These are phyloP conservation scores for Anarsia innoxiella DNA, from an alignment of 2,888 invertebrate genomes.

Conservation along the genomic window DNA sequence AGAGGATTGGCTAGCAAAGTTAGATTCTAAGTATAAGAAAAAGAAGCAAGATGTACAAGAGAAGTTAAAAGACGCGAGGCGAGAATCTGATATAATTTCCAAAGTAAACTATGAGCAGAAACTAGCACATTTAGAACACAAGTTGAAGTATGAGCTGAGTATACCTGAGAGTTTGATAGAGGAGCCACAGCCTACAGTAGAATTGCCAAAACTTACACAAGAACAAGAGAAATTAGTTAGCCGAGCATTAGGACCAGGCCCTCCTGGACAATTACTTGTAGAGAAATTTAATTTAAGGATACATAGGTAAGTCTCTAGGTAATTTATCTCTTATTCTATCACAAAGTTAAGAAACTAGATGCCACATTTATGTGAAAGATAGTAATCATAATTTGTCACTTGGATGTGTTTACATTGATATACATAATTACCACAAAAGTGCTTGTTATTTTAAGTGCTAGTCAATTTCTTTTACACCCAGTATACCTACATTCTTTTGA, in stretches of 20 bases:
- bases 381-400: too few relatives aligned
- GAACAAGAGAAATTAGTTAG: slow-evolving; percentile 78
- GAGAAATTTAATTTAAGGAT: slow-evolving; percentile 69
- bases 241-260: slow-evolving; percentile 73
- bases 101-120: slow-evolving; percentile 64
- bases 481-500: too few relatives aligned
- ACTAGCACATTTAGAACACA: slow-evolving; percentile 55
- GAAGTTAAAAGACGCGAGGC: slow-evolving; percentile 58
- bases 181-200: slow-evolving; percentile 56
- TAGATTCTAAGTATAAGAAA: slow-evolving; percentile 63
- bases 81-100: slow-evolving; percentile 62
- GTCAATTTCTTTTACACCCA: too few relatives aligned
- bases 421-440: too few relatives aligned
- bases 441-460: too few relatives aligned
- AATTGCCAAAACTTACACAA: slow-evolving; percentile 78
- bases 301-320: slow-evolving; percentile 62
- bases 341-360: too few relatives aligned
- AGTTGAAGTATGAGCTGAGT: slow-evolving; percentile 56
- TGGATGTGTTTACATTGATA: too few relatives aligned
- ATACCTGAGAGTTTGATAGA: slow-evolving; percentile 69
- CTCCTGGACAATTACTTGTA: slow-evolving; percentile 79
- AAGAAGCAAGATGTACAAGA: slow-evolving; percentile 54
- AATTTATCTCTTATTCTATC: too few relatives aligned
- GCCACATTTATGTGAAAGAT: background rate
- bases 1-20: slow-evolving; percentile 69